Evolutionary conservation across 2,113 vertebrate species (phyloP).

Genomic region (Cynoglossus semilaevis): DNA sequence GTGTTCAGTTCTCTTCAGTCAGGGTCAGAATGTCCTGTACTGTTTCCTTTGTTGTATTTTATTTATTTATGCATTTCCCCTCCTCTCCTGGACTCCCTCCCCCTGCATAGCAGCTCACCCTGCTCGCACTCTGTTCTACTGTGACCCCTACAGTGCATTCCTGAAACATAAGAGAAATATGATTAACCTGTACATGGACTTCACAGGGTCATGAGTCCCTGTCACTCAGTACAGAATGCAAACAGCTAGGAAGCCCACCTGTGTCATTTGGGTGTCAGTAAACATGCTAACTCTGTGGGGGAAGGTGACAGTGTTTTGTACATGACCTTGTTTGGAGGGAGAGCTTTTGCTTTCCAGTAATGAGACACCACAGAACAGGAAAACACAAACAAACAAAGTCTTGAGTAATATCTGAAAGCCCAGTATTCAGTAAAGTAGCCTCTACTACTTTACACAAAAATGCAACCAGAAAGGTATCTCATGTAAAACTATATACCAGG

Average conservation of each 20-base stretch:
- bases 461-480: too few relatives aligned
- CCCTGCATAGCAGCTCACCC: neutral
- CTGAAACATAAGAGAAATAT: slow-evolving; percentile 1
- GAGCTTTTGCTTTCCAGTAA: slow-evolving; percentile 28
- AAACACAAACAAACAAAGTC: slow-evolving; percentile 31
- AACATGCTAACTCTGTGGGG: slow-evolving; percentile 50
- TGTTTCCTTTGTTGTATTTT: slow-evolving; percentile 35
- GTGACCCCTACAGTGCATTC: slow-evolving; percentile 5
- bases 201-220: slow-evolving; percentile 8
- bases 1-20: slow-evolving; percentile 35
- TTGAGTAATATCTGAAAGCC: neutral
- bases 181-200: neutral
- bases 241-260: slow-evolving; percentile 44
- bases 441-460: too few relatives aligned
- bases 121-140: slow-evolving; percentile 10
- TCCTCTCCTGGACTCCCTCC: slow-evolving; percentile 11
- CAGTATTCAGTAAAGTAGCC: too few relatives aligned
- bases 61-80: slow-evolving; percentile 31
- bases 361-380: neutral
- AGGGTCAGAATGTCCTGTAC: slow-evolving; percentile 67
- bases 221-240: slow-evolving; percentile 9
- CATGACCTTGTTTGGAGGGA: slow-evolving; percentile 1
- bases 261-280: slow-evolving; percentile 39
- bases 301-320: slow-evolving; percentile 42
- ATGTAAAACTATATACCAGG: too few relatives aligned